Evolutionary conservation across 1,140 invertebrate genomes (phyloP).

Genomic region (Aricia agestis): DNA sequence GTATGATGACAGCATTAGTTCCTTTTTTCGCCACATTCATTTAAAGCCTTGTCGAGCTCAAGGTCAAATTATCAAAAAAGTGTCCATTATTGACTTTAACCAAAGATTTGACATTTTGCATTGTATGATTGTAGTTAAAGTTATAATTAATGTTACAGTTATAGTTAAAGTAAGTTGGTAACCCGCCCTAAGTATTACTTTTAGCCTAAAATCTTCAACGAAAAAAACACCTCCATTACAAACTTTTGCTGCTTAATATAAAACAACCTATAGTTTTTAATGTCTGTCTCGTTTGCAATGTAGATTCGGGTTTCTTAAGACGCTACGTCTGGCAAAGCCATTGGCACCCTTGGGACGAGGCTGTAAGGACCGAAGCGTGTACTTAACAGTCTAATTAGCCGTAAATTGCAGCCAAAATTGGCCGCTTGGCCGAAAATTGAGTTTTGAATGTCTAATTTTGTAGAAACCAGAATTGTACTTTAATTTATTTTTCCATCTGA

Average conservation of each 20-base stretch:
- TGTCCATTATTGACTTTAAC: too few species aligned
- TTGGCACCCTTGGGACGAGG: constrained; percentile 23
- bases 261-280: background rate
- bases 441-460: constrained; percentile 67
- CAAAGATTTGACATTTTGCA: too few species aligned
- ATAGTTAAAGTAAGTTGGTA: too few species aligned
- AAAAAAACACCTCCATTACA: background rate
- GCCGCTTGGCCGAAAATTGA: constrained; percentile 59
- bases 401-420: constrained; percentile 69
- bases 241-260: background rate
- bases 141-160: too few species aligned
- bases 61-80: too few species aligned
- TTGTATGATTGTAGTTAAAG: too few species aligned
- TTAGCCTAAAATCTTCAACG: background rate
- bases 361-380: constrained; percentile 35
- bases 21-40: too few species aligned
- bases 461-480: constrained; percentile 55
- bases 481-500: constrained; percentile 52
- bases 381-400: constrained; percentile 70
- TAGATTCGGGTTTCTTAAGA: constrained; percentile 8
- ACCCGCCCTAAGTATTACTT: too few species aligned
- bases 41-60: too few species aligned
- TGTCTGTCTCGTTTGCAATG: background rate
- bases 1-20: too few species aligned
- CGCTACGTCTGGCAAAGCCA: constrained; percentile 13